Percentiles rank a stretch among this genome's conserved stretches.
These are phyloP conservation scores for Polypedilum vanderplanki DNA, from an alignment of 1,140 invertebrate genomes.

Conservation along the genomic window DNA sequence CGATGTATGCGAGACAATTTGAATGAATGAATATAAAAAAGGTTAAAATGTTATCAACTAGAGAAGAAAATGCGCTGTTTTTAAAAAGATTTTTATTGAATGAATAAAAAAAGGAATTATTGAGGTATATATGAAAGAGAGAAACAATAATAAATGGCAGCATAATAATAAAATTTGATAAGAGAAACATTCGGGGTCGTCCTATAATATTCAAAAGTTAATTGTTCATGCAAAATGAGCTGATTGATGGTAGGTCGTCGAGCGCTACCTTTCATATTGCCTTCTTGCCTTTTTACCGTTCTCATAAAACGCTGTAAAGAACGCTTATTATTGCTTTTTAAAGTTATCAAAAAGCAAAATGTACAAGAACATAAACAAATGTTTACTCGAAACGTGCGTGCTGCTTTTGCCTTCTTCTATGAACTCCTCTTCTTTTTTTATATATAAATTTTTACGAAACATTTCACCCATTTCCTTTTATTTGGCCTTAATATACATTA, in stretches of 20 bases:
- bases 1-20: background rate
- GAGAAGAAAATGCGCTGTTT: too few species aligned
- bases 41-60: constrained; percentile 3
- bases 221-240: constrained; percentile 12
- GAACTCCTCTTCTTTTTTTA: too few species aligned
- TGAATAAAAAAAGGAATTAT: too few species aligned
- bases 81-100: too few species aligned
- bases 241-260: constrained; percentile 2
- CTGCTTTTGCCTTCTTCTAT: too few species aligned
- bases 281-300: background rate
- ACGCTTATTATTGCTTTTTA: constrained; percentile 12
- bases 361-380: background rate
- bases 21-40: constrained; percentile 1
- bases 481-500: constrained; percentile 4
- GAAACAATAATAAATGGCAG: background rate
- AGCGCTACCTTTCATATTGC: background rate
- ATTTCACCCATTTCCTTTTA: constrained; percentile 18
- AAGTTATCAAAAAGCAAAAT: background rate
- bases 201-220: background rate
- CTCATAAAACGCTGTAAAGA: constrained; percentile 11
- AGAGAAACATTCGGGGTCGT: background rate
- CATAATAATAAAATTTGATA: background rate
- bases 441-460: background rate
- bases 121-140: too few species aligned
- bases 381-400: constrained; percentile 16